Evolutionary conservation across 2,113 vertebrate species (phyloP).

Genomic region (Spea bombifrons): DNA sequence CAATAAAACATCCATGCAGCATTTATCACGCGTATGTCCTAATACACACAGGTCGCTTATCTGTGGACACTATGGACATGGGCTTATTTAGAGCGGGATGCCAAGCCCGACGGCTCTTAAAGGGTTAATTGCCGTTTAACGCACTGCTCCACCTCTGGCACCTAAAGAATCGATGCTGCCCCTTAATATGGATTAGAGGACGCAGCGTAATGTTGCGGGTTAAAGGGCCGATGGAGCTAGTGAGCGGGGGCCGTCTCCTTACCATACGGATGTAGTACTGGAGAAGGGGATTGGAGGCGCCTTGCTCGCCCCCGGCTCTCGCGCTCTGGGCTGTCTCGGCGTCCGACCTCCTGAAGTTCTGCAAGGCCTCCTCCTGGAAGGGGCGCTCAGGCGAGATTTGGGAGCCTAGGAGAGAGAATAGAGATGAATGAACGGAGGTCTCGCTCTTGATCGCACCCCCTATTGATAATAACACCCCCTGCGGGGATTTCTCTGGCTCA

Average conservation of each 20-base stretch:
- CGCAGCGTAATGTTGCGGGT: no score
- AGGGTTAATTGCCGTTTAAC: no score
- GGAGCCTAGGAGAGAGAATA: neutral
- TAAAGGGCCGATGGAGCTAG: no score
- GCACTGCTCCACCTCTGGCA: no score
- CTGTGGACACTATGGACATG: no score
- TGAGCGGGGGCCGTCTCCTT: neutral
- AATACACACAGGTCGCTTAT: no score
- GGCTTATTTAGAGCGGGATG: no score
- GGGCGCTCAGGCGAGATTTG: slow-evolving; percentile 50
- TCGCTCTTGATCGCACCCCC: slow-evolving; percentile 21
- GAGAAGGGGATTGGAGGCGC: slow-evolving; percentile 49
- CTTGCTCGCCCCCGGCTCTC: slow-evolving; percentile 1
- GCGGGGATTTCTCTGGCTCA: slow-evolving; percentile 11
- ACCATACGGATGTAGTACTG: slow-evolving; percentile 60
- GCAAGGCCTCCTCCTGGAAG: slow-evolving; percentile 50
- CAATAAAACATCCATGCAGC: neutral
- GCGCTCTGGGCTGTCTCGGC: neutral
- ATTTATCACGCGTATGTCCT: neutral
- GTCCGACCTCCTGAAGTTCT: neutral
- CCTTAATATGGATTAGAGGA: no score
- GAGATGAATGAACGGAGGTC: neutral
- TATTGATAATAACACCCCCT: neutral
- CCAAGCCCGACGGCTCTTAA: no score
- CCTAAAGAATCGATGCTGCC: no score